Evolutionary conservation across 1,140 invertebrate genomes (phyloP), one percentile per base, ranked within the genome.

Genomic region (Sesamia nonagrioides): DNA sequence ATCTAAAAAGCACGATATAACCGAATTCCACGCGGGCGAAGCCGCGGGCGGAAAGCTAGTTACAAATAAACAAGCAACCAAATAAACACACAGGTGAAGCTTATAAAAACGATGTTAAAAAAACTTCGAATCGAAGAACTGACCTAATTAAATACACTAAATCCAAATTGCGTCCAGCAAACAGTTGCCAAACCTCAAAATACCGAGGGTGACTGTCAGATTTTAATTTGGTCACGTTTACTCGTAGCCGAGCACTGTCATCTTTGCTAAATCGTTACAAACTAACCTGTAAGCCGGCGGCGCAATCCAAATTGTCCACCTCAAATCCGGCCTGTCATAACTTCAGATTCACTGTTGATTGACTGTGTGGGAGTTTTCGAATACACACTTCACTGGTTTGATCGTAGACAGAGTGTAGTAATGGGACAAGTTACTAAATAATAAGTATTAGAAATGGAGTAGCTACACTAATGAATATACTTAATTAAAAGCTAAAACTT

Each of bases 161-260:
- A 13, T 21, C 21, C n/a, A 68, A 58, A 73, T 37, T 17, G 37
- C 13, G 13, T 11, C n/a, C 37, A 37, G 9, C n/a, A 73, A 73
- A 58, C 58, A 17, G 48, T n/a, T n/a, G 7, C 48, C 40, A 27
- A 54, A 60, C 71, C 13, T 6, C 13, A 11, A 52, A 35, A 71
- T 58, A 60, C n/a, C 52, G 37, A 73, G 71, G 37, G 54, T 73
- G 21, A 60, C 52, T 58, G 71, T 56, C 71, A 60, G 54, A 40
- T 45, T 17, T 35, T 17, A 73, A 73, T 73, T 73, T 60, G 54
- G 71, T 73, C 71, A 73, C 71, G 71, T 73, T 56, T 60, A 27
- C 35, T 18, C 54, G 15, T 35, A 54, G 45, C 52, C 7, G n/a
- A 45, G 13, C 37, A 13, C n/a, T 42, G 71, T 35, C 71, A 27